Percentiles rank a stretch among this genome's conserved stretches.
phyloP scores from a whole-genome alignment of 2,888 invertebrate genomes.

The Anagyrus pseudococci region DNA sequence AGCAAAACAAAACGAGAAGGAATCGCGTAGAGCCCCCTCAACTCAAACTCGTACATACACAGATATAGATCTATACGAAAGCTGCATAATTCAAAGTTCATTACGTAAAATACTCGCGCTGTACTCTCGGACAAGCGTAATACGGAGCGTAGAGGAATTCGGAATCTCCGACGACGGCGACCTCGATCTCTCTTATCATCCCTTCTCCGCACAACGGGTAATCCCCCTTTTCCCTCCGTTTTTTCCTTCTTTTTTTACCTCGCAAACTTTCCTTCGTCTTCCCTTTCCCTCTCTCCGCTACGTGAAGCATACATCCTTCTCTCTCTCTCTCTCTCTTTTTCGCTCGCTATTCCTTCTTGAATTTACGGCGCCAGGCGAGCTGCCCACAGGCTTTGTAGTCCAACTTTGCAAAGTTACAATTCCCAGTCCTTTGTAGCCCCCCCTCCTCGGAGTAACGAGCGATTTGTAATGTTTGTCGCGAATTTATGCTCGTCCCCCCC shows the following conservation, averaged over 20 bases:
- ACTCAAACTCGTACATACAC: conserved; percentile 4
- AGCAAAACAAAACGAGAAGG: conserved; percentile 1
- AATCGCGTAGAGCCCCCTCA: not conserved
- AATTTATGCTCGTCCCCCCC: too few relatives aligned
- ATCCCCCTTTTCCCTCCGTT: not conserved
- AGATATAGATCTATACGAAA: conserved; percentile 33
- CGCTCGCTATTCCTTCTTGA: not conserved
- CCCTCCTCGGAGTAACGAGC: too few relatives aligned
- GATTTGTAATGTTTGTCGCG: too few relatives aligned
- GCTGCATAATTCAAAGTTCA: conserved; percentile 52
- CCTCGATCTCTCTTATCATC: conserved; percentile 22
- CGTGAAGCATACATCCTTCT: too few relatives aligned
- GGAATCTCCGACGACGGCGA: too few relatives aligned
- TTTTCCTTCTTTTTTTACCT: not conserved
- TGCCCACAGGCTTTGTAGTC: too few relatives aligned
- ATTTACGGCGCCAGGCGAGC: conserved; percentile 7
- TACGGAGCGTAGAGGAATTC: too few relatives aligned
- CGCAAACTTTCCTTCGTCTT: not conserved
- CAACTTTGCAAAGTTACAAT: too few relatives aligned
- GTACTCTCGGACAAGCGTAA: conserved; percentile 14
- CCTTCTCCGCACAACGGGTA: not conserved
- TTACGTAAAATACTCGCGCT: conserved; percentile 43
- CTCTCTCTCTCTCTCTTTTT: not conserved
- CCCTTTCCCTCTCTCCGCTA: not conserved
- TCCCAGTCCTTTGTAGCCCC: too few relatives aligned